phyloP scores from a whole-genome alignment of 2,888 invertebrate species.

The Griposia aprilina region DNA sequence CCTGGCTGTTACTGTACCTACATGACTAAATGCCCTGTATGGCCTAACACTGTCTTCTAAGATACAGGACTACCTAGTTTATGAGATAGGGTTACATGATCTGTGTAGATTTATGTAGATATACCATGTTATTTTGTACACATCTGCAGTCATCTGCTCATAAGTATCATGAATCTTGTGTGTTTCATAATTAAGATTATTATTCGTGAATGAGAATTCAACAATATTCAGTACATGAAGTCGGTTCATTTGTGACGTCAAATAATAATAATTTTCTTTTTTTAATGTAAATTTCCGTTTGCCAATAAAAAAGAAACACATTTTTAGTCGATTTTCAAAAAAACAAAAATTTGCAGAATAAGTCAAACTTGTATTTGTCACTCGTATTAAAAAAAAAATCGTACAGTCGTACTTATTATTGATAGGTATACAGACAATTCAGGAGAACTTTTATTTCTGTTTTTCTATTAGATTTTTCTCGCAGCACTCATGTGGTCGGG shows the following conservation, averaged over 20 bases:
- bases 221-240: neutral
- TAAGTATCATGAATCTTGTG: no score
- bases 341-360: constrained; percentile 22
- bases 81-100: no score
- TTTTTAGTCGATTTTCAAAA: constrained; percentile 25
- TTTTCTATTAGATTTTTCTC: constrained; percentile 55
- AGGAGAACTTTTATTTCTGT: constrained; percentile 63
- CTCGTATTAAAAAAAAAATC: constrained; percentile 45
- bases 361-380: constrained; percentile 39
- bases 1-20: no score
- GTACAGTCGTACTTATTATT: constrained; percentile 31
- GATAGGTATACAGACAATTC: constrained; percentile 51
- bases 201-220: neutral
- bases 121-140: no score
- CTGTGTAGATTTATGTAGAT: no score
- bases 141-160: no score
- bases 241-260: neutral
- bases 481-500: constrained; percentile 53
- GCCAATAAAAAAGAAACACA: neutral
- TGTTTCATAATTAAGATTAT: no score
- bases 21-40: no score
- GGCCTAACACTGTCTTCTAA: no score
- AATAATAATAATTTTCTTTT: neutral
- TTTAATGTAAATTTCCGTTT: no score
- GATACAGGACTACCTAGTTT: no score